phyloP scores from a whole-genome alignment of 2,888 invertebrate genomes.

The Alcis repandata region DNA sequence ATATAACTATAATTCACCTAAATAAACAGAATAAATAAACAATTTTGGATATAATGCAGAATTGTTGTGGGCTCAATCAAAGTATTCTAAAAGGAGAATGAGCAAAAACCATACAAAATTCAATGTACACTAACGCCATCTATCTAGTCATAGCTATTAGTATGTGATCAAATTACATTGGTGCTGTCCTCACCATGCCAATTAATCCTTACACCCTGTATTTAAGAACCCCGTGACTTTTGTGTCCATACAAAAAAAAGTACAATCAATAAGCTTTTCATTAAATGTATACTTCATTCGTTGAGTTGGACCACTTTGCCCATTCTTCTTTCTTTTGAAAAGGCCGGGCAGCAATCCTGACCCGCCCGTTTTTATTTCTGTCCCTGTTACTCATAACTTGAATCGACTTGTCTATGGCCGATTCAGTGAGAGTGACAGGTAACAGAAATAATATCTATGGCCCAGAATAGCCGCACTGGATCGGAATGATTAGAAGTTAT shows the following conservation, averaged over 20 bases:
- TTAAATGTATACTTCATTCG: neutral
- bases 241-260: neutral
- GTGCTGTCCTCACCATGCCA: neutral
- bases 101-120: neutral
- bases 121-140: neutral
- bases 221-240: neutral
- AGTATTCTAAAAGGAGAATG: slow-evolving; percentile 7
- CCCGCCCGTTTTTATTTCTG: neutral
- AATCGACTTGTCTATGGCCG: neutral
- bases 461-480: neutral
- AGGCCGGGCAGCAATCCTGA: neutral
- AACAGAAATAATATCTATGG: neutral
- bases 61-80: neutral
- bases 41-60: neutral
- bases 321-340: neutral
- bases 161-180: neutral
- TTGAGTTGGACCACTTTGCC: neutral
- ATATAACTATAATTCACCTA: slow-evolving; percentile 10
- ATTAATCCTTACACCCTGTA: neutral
- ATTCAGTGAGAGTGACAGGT: neutral
- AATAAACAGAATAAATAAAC: neutral
- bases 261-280: neutral
- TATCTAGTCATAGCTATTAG: neutral
- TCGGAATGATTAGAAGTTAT: slow-evolving; percentile 11
- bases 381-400: neutral